These are phyloP conservation scores for Taxidea taxus DNA, from an alignment of 2,113 vertebrate species.

Conservation along the genomic window DNA sequence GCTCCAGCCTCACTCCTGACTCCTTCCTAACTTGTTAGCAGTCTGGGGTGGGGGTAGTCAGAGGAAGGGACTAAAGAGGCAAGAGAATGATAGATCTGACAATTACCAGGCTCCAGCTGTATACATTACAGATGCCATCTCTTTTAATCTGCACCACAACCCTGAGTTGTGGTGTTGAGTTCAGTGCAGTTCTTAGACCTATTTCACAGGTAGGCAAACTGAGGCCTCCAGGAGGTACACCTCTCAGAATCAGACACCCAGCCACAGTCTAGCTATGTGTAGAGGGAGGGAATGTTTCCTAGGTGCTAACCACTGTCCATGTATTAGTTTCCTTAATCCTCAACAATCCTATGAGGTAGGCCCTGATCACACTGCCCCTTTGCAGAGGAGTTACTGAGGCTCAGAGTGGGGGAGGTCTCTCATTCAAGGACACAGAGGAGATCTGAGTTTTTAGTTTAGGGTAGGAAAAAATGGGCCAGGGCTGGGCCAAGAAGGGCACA, in stretches of 20 bases:
- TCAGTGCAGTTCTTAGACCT: conserved; percentile 2
- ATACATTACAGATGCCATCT: neutral
- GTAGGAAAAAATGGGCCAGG: neutral
- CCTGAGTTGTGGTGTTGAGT: neutral
- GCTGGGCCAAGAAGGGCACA: neutral
- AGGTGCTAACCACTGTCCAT: neutral
- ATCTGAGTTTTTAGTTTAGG: neutral
- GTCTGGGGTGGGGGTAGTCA: neutral
- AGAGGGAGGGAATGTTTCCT: neutral
- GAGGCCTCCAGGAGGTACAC: neutral
- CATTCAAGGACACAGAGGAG: neutral
- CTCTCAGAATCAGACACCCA: neutral
- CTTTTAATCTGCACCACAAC: neutral
- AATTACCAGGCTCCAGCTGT: neutral
- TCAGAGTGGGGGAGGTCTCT: neutral
- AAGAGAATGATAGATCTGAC: neutral
- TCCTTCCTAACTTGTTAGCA: conserved; percentile 12
- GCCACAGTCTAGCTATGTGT: neutral
- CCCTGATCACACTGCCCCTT: neutral
- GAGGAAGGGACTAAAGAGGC: neutral
- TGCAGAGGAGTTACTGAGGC: neutral
- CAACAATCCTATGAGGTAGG: conserved; percentile 24
- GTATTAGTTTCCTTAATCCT: neutral
- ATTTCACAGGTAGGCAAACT: conserved; percentile 30
- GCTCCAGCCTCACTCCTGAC: conserved; percentile 41